Base-by-base conservation (phyloP, 2,113 vertebrate species). In the Pachyramphus minor region DNA sequence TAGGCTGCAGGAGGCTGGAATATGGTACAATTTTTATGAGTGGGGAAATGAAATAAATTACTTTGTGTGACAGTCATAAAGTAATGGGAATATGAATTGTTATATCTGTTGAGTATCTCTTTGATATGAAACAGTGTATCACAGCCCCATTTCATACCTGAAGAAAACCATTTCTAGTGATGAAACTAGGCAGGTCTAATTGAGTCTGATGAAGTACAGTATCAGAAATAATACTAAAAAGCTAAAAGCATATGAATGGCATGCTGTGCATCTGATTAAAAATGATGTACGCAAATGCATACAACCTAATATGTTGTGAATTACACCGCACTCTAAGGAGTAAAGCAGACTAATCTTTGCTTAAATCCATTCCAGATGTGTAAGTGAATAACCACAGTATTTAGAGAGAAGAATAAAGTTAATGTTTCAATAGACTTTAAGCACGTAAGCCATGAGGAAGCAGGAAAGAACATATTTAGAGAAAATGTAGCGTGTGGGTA, bases 221-320 rank as follows among this genome's bases (percentile, higher is more conserved):
- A 92, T 96, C 82, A 94, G 90, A 96, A 97, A 92, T 96, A 94
- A 95, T 94, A 96, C 85, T 93, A 96, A 91, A 94, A 94, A 89
- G 49, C 87, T 95, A 94, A 96, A 97, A 94, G 93, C 58, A 91
- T 95, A 93, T 87, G 89, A 96, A 76, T 5, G 33, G 69, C 95
- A 93, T 94, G 93, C 95, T 97, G 95, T 96, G 94, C 95, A 96
- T 97, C 95, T 96, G 87, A 93, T 96, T 93, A 96, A 94, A 97
- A 95, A 89, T 81, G 87, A 95, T 96, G 82, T 93, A 84, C 3
- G 1, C 74, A 72, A 96, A 95, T 77, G 85, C 91, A 89, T 91
- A 95, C 95, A 93, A 67, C 76, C 83, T 95, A 95, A 93, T 95
- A 95, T 95, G 95, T 95, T 95, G 89, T 90, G 92, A 97, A 96